Evolutionary conservation across 1,140 invertebrate genomes (phyloP).

Genomic region (Zaprionus taronus): DNA sequence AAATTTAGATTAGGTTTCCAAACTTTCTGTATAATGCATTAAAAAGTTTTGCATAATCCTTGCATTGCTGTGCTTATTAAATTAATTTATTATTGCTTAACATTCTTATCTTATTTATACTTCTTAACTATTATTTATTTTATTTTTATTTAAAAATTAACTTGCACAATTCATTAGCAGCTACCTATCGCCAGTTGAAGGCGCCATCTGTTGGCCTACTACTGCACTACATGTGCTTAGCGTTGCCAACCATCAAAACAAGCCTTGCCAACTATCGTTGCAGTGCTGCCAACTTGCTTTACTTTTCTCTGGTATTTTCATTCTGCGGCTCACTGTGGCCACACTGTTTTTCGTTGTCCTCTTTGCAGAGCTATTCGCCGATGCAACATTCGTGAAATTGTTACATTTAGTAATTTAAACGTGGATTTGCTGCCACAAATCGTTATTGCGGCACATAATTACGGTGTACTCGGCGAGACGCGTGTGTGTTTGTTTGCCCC

Average conservation of each 20-base stretch:
- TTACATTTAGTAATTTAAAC: conserved; percentile 27
- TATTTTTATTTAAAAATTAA: background rate
- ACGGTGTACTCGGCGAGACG: conserved; percentile 32
- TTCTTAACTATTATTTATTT: background rate
- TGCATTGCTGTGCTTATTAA: too few species aligned
- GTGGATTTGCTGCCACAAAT: conserved; percentile 21
- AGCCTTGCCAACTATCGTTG: conserved; percentile 7
- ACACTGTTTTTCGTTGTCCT: conserved; percentile 35
- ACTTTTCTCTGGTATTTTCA: background rate
- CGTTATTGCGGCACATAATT: conserved; percentile 20
- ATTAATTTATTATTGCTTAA: too few species aligned
- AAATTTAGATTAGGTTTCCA: background rate
- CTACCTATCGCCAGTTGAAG: background rate
- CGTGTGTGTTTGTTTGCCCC: conserved; percentile 47
- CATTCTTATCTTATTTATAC: background rate
- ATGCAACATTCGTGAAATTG: conserved; percentile 53
- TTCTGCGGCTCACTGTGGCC: background rate
- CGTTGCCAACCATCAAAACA: conserved; percentile 6
- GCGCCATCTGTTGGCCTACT: conserved; percentile 5
- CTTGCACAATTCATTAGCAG: background rate
- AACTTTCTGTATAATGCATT: background rate
- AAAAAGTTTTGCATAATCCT: too few species aligned
- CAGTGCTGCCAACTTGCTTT: conserved; percentile 5
- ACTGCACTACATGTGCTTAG: background rate
- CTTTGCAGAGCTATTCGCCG: conserved; percentile 50